Conservation (phyloP, 2,113 vertebrate species). For the Gambusia holbrooki region DNA sequence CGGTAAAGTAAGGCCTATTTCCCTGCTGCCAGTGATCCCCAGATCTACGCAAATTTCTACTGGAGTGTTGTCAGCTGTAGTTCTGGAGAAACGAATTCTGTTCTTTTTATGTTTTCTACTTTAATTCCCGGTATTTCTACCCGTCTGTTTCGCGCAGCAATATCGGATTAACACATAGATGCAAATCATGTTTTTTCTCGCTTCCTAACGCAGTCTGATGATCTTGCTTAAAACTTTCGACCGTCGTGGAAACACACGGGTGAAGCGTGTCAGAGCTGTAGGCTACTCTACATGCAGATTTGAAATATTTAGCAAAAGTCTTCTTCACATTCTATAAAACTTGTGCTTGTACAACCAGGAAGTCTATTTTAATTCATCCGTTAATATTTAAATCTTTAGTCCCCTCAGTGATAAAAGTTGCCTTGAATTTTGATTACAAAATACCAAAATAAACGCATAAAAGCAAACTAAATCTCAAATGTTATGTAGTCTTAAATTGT, state of each 20-base stretch:
- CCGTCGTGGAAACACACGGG: conserved; percentile 7
- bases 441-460: background rate
- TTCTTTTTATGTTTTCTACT: conserved; percentile 5
- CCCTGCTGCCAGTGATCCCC: conserved; percentile 2
- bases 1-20: background rate
- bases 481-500: background rate
- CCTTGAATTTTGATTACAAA: no score
- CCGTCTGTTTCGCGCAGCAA: background rate
- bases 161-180: background rate
- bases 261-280: conserved; percentile 9
- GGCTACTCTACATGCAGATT: background rate
- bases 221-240: background rate
- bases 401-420: no score
- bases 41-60: background rate
- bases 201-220: background rate
- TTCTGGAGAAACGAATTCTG: background rate
- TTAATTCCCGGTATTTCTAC: background rate
- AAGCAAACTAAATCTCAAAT: background rate
- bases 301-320: no score
- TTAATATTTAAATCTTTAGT: no score
- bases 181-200: background rate
- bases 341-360: no score
- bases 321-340: no score
- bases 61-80: background rate
- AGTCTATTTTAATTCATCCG: no score